These are phyloP conservation scores for Nycticebus coucang DNA, from an alignment of 2,113 vertebrate genomes.

Conservation along the genomic window DNA sequence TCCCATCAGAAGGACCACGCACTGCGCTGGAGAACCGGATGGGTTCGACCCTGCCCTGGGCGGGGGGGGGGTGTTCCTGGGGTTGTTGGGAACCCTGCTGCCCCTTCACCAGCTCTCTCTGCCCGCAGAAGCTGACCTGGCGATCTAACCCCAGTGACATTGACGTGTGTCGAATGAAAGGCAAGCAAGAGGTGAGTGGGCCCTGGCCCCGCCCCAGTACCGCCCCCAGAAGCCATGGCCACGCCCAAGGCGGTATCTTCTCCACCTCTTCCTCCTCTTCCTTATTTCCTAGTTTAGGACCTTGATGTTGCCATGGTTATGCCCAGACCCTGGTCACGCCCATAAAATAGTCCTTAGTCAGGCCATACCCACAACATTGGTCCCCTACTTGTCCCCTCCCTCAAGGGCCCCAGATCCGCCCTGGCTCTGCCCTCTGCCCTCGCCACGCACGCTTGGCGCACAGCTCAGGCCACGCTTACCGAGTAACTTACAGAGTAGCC, in stretches of 20 bases:
- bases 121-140: constrained; percentile 93
- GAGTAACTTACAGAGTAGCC: fast-evolving
- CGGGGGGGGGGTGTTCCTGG: background rate
- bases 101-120: background rate
- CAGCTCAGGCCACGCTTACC: background rate
- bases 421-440: background rate
- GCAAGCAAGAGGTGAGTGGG: constrained; percentile 92
- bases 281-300: background rate
- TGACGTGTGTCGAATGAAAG: constrained; percentile 97
- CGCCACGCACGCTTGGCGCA: background rate
- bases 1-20: background rate
- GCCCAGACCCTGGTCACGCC: background rate
- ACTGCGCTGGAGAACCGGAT: background rate
- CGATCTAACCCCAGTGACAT: constrained; percentile 96
- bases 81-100: background rate
- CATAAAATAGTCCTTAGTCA: background rate
- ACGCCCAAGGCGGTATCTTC: background rate
- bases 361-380: background rate
- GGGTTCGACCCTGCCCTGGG: background rate
- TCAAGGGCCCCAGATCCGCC: background rate
- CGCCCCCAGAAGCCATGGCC: fast-evolving
- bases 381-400: background rate
- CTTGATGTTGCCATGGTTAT: constrained; percentile 3
- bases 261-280: too few species aligned
- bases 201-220: background rate